phyloP scores from a whole-genome alignment of 2,888 invertebrate species.

The Andricus quercusramuli region DNA sequence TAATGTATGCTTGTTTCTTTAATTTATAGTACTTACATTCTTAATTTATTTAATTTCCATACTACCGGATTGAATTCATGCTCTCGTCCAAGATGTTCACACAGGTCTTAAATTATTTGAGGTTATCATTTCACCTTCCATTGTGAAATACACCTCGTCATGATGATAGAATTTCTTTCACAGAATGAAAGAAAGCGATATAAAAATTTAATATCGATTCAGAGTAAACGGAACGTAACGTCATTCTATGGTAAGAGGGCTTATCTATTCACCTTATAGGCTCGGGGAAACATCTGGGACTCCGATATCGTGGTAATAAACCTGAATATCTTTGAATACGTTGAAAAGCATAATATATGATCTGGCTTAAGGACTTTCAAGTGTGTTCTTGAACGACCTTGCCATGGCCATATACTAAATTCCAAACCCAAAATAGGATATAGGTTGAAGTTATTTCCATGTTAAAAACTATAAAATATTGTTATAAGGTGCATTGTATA shows the following conservation, averaged over 20 bases:
- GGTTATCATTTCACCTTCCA: neutral
- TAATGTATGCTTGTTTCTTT: too few relatives aligned
- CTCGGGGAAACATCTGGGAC: neutral
- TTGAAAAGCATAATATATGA: neutral
- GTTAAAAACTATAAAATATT: neutral
- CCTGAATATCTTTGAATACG: conserved; percentile 2
- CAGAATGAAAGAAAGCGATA: neutral
- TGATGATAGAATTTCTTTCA: neutral
- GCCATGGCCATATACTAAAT: conserved; percentile 4
- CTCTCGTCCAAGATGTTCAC: neutral
- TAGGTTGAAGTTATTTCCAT: neutral
- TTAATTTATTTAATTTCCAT: too few relatives aligned
- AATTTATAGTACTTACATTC: too few relatives aligned
- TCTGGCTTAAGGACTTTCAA: conserved; percentile 1
- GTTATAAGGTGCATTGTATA: neutral
- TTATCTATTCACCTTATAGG: neutral
- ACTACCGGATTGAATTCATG: neutral
- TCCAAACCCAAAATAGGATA: neutral
- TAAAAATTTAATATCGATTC: conserved; percentile 38
- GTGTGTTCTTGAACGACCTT: conserved; percentile 6
- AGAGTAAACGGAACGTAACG: conserved; percentile 36
- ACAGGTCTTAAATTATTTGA: neutral
- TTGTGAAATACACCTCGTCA: neutral
- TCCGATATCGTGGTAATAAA: neutral
- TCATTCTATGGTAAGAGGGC: conserved; percentile 24